Evolutionary conservation across 2,888 invertebrate genomes (phyloP), one percentile per base, ranked within the genome.

Genomic region (Labia minor): DNA sequence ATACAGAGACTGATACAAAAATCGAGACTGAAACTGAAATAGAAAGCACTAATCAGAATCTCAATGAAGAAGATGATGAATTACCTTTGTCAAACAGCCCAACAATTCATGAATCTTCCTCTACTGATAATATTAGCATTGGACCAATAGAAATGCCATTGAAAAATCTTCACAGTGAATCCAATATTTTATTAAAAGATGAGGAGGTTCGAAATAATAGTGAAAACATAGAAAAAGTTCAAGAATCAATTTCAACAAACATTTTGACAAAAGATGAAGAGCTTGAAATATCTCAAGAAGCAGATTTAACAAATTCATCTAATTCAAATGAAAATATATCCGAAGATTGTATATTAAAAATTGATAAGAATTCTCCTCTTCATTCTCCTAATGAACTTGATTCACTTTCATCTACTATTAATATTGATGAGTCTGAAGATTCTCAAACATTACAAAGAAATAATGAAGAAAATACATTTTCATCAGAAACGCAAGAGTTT

Each of bases 31-130:
- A 63, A 66, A 63, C 8, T 18, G 4, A 16, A 62, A 37, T 20
- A 19, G 33, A 1, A 65, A 72, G 62, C 69, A 70, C 61, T 68
- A 70, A 19, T 67, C 70, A 19, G 71, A 72, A 19, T 65, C 65
- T 16, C 64, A 63, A 10, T 10, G 19, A 66, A 19, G 66, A 70
- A 18, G 70, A 67, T 8, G 66, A 68, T 10, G 1, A 20, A 65
- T 21, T 21, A 20, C 79, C 72, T 78, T 14, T 4, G n/a, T 8
- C n/a, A 49, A 49, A 49, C 49, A 49, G 16, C 16, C 49, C 49
- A 49, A 49, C 49, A 3, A 4, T 14, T 49, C 49, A 10, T 3
- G 49, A 49, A 49, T 11, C 49, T 10, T n/a, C 49, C 16, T n/a
- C 49, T 49, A 16, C 49, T 49, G 49, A 49, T n/a, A 49, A 49